These are phyloP conservation scores for Eulemur rubriventer DNA, from an alignment of 2,797 vertebrate species.

Conservation along the genomic window DNA sequence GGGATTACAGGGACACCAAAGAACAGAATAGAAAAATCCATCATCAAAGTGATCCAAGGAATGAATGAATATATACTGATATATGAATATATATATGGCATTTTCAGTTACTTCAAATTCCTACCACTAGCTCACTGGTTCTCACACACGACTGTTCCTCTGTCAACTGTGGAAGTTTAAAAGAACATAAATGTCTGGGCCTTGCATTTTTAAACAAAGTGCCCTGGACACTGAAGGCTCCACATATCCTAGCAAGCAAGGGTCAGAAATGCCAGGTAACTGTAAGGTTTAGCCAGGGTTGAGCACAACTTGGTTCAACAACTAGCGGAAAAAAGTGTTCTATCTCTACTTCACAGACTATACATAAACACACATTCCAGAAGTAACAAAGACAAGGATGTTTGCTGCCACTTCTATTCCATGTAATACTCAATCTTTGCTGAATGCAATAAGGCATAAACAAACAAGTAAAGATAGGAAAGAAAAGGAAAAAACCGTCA, in stretches of 20 bases:
- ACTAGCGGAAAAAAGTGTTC: background rate
- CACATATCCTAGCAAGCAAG: background rate
- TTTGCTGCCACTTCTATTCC: background rate
- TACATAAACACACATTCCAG: background rate
- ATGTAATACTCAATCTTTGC: background rate
- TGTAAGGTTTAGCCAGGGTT: background rate
- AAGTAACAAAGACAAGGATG: background rate
- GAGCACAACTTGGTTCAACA: background rate
- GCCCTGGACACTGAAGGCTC: background rate
- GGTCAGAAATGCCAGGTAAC: background rate
- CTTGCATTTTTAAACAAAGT: background rate
- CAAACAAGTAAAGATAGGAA: background rate
- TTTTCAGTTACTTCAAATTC: background rate
- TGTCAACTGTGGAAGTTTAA: background rate
- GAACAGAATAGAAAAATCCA: background rate
- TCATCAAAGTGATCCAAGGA: background rate
- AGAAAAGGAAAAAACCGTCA: background rate
- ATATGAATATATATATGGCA: background rate
- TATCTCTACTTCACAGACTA: background rate
- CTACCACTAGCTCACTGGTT: background rate
- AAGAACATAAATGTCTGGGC: background rate
- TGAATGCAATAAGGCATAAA: background rate
- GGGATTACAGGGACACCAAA: background rate
- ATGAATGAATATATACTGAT: background rate
- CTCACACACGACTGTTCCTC: background rate